phyloP scores from a whole-genome alignment of 2,113 vertebrate genomes.

The Diadophis punctatus region DNA sequence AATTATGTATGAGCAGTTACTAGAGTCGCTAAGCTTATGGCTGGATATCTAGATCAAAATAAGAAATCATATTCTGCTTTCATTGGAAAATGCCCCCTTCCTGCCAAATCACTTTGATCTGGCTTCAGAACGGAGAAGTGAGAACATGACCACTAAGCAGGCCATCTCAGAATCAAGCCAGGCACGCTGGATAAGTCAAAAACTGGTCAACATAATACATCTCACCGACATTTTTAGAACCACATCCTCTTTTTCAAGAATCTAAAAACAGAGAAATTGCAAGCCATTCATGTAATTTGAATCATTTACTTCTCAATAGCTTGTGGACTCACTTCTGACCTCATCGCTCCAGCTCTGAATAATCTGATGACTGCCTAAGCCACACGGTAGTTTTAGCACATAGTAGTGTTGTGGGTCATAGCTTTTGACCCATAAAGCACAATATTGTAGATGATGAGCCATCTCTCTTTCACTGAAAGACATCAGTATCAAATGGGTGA shows the following conservation, averaged over 20 bases:
- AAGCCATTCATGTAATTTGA: background rate
- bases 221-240: background rate
- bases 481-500: background rate
- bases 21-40: background rate
- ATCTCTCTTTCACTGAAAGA: background rate
- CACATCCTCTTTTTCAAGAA: background rate
- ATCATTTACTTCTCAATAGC: background rate
- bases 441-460: background rate
- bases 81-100: background rate
- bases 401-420: too few species aligned
- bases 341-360: background rate
- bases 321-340: background rate
- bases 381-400: background rate
- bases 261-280: background rate
- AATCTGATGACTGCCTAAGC: background rate
- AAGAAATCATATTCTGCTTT: background rate
- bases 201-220: background rate
- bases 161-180: background rate
- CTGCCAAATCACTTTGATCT: background rate
- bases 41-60: background rate
- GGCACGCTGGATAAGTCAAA: background rate
- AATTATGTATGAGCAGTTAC: background rate
- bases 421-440: background rate
- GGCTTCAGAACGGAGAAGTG: too few species aligned
- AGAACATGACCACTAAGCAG: background rate